Evolutionary conservation across 2,888 invertebrate genomes (phyloP).

Genomic region (Coremacera marginata): DNA sequence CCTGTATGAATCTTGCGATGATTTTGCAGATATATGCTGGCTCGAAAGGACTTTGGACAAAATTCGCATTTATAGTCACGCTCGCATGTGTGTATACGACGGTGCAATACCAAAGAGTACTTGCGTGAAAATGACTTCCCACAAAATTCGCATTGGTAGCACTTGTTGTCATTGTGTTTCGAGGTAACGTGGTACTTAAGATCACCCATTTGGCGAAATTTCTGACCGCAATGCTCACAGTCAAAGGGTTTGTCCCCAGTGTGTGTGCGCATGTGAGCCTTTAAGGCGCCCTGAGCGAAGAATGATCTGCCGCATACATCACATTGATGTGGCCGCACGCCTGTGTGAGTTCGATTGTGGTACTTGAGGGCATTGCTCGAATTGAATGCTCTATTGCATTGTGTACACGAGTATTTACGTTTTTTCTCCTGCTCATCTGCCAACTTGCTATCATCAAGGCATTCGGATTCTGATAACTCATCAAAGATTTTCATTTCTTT

Average conservation of each 20-base stretch:
- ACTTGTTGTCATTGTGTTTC: slow-evolving; percentile 83
- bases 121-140: slow-evolving; percentile 88
- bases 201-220: slow-evolving; percentile 90
- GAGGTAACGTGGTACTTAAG: slow-evolving; percentile 88
- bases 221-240: slow-evolving; percentile 81
- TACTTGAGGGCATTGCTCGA: slow-evolving; percentile 88
- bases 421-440: not conserved
- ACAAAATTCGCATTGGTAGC: slow-evolving; percentile 90
- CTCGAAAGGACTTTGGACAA: slow-evolving; percentile 86
- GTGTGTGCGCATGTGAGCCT: slow-evolving; percentile 85
- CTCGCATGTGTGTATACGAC: slow-evolving; percentile 89
- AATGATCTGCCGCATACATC: slow-evolving; percentile 86
- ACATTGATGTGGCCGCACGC: slow-evolving; percentile 82
- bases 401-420: slow-evolving; percentile 55
- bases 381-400: slow-evolving; percentile 80
- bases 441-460: not conserved
- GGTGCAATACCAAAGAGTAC: slow-evolving; percentile 87
- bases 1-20: slow-evolving; percentile 90
- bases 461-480: not conserved
- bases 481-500: not conserved
- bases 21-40: slow-evolving; percentile 86
- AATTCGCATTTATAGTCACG: slow-evolving; percentile 88
- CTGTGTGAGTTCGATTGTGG: slow-evolving; percentile 84
- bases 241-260: slow-evolving; percentile 88
- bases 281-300: slow-evolving; percentile 84